Evolutionary conservation across 2,113 vertebrate species (phyloP).

Genomic region (Dasypus novemcinctus): DNA sequence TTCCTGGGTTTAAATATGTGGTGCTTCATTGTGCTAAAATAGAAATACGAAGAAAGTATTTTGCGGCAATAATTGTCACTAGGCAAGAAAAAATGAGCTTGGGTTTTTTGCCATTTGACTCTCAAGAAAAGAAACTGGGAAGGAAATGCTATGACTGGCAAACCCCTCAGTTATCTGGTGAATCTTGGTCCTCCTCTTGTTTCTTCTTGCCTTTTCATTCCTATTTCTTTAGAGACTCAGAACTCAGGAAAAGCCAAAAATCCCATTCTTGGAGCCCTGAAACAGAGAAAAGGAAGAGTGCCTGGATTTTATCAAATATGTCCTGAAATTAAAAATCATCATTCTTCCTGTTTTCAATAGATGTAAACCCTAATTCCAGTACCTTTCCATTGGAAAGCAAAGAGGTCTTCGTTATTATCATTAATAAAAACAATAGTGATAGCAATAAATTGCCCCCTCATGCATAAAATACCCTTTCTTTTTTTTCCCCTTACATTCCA

Average conservation of each 20-base stretch:
- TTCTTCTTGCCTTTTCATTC: background rate
- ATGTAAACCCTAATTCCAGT: background rate
- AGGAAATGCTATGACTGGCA: background rate
- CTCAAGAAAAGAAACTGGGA: background rate
- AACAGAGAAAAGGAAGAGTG: background rate
- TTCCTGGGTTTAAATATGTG: background rate
- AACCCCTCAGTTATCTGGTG: no score
- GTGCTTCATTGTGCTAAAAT: background rate
- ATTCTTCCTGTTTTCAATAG: background rate
- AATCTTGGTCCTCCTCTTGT: rapidly evolving
- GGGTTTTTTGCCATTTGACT: background rate
- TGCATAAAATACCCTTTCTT: background rate
- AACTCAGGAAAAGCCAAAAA: background rate
- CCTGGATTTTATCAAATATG: background rate
- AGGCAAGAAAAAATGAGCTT: background rate
- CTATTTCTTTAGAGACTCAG: background rate
- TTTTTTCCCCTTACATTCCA: background rate
- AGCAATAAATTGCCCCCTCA: background rate
- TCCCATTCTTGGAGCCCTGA: background rate
- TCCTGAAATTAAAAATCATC: background rate
- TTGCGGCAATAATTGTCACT: background rate
- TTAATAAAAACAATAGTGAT: background rate
- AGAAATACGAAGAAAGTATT: background rate
- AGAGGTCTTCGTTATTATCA: background rate
- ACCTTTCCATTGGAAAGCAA: background rate